Percentiles rank a stretch among this genome's conserved stretches.
Conservation (phyloP, 2,113 vertebrate species). For the Cairina moschata region DNA sequence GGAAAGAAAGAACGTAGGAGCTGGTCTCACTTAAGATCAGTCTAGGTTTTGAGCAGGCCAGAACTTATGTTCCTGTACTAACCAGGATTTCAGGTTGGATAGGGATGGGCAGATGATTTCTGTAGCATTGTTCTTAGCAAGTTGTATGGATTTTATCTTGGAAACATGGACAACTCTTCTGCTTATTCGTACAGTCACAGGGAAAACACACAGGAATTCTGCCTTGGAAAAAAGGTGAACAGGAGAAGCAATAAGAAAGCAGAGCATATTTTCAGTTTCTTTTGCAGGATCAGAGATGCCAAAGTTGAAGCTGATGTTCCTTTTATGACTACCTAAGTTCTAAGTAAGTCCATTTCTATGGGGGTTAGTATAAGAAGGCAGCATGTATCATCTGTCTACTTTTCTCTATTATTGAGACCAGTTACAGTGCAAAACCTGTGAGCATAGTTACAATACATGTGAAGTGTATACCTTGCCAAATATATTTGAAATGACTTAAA, state of each 20-base stretch:
- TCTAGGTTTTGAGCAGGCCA: neutral
- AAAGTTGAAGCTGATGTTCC: neutral
- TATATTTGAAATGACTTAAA: neutral
- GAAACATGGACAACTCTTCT: neutral
- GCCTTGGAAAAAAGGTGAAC: neutral
- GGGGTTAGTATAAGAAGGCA: neutral
- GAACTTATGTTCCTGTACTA: neutral
- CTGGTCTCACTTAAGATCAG: neutral
- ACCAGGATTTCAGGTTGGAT: neutral
- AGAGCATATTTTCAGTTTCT: neutral
- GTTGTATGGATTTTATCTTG: neutral
- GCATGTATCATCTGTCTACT: neutral
- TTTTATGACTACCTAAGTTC: neutral
- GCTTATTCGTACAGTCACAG: neutral
- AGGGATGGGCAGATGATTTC: neutral
- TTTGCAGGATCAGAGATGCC: neutral
- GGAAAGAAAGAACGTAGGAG: neutral
- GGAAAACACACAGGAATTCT: neutral
- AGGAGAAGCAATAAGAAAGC: neutral
- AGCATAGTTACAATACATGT: neutral
- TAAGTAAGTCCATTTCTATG: neutral
- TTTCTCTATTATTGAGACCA: neutral
- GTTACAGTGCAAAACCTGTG: neutral
- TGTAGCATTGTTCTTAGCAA: neutral
- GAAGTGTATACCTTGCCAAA: neutral